Evolutionary conservation across 1,140 invertebrate species (phyloP), one percentile per base, ranked within the genome.

Genomic region (Aethina tumida): DNA sequence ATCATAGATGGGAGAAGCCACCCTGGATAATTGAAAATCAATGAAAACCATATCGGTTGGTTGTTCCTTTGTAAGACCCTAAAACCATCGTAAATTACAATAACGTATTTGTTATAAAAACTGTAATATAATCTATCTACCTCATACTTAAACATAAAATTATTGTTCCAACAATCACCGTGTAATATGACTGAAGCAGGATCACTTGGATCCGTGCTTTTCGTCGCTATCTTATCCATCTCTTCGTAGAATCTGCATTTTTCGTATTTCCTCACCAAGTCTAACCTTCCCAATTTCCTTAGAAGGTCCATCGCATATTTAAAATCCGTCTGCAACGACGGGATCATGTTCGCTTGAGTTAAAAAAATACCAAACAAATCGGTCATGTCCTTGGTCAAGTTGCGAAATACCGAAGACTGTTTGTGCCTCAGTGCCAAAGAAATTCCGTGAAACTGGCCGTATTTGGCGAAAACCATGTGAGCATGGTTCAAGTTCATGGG

Each of bases 1-100:
- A 40, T 77, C 74, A 2, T 65, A 65, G 2, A 71, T 64, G 3
- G 74, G 74, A 2, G 73, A 75, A 1, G 66, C 66, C 33, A 68
- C 67, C 3, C 70, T 57, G 7, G 63, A 58, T 7, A 75, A 50
- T 52, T 77, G 74, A 50, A 68, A 72, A 45, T 78, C 75, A 8
- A 77, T 41, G 71, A 55, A 39, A 47, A 57, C n/a, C 40, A 52
- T 41, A 19, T 45, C 42, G 18, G 28, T 25, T 10, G 49, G 49
- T 35, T 45, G 33, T 2, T 7, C 13, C 8, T 18, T 37, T 3
- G 14, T 32, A 20, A n/a, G 12, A 14, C 31, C 38, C 47, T 50
- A 20, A 21, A 49, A 32, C 12, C 6, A 26, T 29, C 28, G 18
- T 41, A 18, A 33, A 24, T 36, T 30, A 15, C 16, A 39, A 15